Conservation (phyloP, 2,888 invertebrate genomes). For the Bedellia somnulentella region DNA sequence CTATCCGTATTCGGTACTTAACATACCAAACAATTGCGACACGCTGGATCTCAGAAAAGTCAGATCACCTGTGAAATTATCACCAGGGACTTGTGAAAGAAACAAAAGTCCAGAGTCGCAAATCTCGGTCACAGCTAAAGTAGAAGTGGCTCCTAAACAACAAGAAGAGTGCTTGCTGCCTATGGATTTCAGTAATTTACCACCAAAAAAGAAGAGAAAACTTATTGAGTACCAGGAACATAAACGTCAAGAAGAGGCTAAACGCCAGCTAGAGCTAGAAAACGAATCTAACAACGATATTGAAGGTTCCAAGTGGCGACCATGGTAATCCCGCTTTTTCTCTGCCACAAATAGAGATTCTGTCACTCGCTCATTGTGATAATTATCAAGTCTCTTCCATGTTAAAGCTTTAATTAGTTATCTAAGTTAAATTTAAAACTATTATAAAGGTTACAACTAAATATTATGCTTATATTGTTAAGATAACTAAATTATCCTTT, state of each 20-base stretch:
- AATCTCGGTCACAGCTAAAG: background rate
- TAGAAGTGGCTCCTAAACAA: background rate
- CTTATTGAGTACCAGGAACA: slow-evolving; percentile 55
- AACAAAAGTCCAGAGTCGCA: too few relatives aligned
- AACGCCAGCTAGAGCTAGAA: slow-evolving; percentile 27
- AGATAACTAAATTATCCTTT: too few relatives aligned
- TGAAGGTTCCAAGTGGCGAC: slow-evolving; percentile 44
- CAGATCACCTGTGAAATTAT: slow-evolving; percentile 35
- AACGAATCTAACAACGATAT: slow-evolving; percentile 29
- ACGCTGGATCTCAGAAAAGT: slow-evolving; percentile 48
- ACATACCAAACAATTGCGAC: slow-evolving; percentile 24
- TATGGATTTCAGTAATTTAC: slow-evolving; percentile 55
- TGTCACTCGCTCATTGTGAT: slow-evolving; percentile 31
- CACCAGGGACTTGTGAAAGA: slow-evolving; percentile 12
- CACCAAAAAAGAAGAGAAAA: slow-evolving; percentile 58
- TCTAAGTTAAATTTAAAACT: slow-evolving; percentile 28
- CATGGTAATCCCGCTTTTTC: too few relatives aligned
- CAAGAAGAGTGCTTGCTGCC: background rate
- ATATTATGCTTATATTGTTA: background rate
- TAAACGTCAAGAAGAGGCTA: slow-evolving; percentile 54
- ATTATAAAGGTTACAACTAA: background rate
- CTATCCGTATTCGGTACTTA: slow-evolving; percentile 26
- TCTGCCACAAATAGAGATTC: too few relatives aligned
- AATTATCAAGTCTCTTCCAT: slow-evolving; percentile 48
- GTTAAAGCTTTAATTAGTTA: slow-evolving; percentile 58